Conservation (phyloP, 2,113 vertebrate genomes). For the Arenaria interpres region DNA sequence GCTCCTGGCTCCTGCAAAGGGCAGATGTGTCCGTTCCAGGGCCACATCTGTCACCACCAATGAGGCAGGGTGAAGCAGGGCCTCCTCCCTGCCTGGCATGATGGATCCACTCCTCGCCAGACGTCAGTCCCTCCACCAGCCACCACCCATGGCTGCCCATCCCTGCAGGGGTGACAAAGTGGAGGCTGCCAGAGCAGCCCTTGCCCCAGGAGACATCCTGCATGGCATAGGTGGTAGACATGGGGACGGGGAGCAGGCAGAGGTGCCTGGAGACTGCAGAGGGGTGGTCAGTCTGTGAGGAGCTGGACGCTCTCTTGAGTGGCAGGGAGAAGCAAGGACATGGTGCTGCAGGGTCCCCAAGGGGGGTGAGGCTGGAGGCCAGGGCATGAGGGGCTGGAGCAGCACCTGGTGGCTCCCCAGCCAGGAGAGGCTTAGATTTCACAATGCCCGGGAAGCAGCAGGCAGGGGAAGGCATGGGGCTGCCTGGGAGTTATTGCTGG, state of each 20-base stretch:
- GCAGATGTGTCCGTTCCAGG: not conserved
- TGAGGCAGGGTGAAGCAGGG: not conserved
- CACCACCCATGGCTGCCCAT: accelerated
- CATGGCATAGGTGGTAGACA: accelerated
- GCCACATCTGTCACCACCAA: not conserved
- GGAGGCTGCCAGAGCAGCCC: not conserved
- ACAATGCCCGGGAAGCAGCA: not conserved
- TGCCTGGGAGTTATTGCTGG: not conserved
- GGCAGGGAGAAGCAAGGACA: not conserved
- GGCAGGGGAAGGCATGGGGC: not conserved
- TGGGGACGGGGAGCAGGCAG: not conserved
- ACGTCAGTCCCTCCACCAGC: not conserved
- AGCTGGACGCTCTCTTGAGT: not conserved
- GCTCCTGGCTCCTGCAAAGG: not conserved
- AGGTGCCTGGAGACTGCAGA: not conserved
- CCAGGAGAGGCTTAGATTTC: not conserved
- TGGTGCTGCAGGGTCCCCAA: not conserved
- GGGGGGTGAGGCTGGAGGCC: not conserved
- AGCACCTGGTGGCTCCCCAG: not conserved
- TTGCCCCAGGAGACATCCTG: accelerated
- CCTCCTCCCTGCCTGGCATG: not conserved
- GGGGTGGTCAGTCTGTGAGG: not conserved
- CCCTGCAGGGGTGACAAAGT: not conserved
- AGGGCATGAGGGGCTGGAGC: not conserved
- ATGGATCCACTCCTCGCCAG: not conserved